Percentiles rank a stretch among this genome's conserved stretches.
phyloP scores from a whole-genome alignment of 2,113 vertebrate genomes.

The Egretta garzetta region DNA sequence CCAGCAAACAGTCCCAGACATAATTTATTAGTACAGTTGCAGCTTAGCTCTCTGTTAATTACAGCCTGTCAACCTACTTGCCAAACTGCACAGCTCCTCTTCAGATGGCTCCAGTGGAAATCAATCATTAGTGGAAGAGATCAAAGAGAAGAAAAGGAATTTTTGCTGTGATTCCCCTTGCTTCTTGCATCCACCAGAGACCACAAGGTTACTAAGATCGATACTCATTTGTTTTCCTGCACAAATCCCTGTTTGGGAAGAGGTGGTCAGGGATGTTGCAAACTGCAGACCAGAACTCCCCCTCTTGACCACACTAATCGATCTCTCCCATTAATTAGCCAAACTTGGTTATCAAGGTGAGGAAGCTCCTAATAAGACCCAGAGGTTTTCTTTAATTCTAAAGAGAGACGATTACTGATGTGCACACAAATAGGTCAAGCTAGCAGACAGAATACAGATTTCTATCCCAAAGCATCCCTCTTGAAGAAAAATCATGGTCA shows the following conservation, averaged over 20 bases:
- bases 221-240: neutral
- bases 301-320: neutral
- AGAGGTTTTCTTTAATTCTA: neutral
- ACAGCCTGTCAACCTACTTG: neutral
- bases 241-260: neutral
- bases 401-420: neutral
- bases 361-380: slow-evolving; percentile 33
- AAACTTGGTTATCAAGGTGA: slow-evolving; percentile 2
- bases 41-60: neutral
- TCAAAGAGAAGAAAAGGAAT: neutral
- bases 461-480: neutral
- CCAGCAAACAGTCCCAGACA: neutral
- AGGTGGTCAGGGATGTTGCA: neutral
- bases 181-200: neutral
- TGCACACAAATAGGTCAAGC: neutral
- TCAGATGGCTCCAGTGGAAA: neutral
- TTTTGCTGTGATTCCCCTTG: neutral
- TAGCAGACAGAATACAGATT: neutral
- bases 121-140: neutral
- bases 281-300: neutral
- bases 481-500: neutral
- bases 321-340: neutral
- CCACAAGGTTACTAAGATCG: neutral
- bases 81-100: neutral
- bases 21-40: neutral